A percentile compares a stretch with the other conserved stretches of the same genome.
These are phyloP conservation scores for Stenichneumon culpator DNA, from an alignment of 2,888 invertebrate genomes.

Conservation along the genomic window DNA sequence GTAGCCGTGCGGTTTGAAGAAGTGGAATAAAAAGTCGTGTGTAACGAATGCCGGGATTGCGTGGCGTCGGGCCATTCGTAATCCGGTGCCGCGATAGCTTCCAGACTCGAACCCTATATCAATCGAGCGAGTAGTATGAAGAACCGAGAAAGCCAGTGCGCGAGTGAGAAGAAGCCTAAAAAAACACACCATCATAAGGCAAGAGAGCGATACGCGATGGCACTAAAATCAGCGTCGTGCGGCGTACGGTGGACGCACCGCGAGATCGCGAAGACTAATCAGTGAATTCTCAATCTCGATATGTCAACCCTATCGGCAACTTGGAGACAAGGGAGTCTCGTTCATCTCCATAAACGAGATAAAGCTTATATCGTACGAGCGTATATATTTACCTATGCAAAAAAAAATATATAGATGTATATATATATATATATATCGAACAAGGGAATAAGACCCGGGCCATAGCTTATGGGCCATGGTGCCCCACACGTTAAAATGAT, in stretches of 20 bases:
- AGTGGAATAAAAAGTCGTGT: constrained; percentile 49
- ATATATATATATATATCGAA: neutral
- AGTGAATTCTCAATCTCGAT: constrained; percentile 58
- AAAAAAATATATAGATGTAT: neutral
- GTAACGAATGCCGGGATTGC: constrained; percentile 72
- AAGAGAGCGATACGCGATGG: constrained; percentile 33
- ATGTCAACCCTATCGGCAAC: constrained; percentile 49
- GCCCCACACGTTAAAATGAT: constrained; percentile 3
- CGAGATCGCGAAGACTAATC: constrained; percentile 53
- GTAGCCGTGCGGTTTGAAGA: constrained; percentile 29
- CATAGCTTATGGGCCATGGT: neutral
- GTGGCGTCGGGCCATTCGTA: constrained; percentile 69
- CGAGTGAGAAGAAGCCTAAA: constrained; percentile 35
- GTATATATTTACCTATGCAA: neutral
- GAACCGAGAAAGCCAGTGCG: constrained; percentile 42
- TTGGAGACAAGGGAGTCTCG: constrained; percentile 27
- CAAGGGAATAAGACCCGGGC: neutral
- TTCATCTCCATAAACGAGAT: constrained; percentile 33
- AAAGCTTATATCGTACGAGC: constrained; percentile 9
- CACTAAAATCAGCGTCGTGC: constrained; percentile 42
- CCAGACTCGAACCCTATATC: constrained; percentile 69
- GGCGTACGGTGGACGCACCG: constrained; percentile 28
- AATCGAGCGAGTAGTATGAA: constrained; percentile 65
- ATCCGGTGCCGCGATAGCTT: constrained; percentile 58
- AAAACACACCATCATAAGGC: neutral